phyloP scores from a whole-genome alignment of 92 coral and sea anemone species.

The Zoanthus sociatus region DNA sequence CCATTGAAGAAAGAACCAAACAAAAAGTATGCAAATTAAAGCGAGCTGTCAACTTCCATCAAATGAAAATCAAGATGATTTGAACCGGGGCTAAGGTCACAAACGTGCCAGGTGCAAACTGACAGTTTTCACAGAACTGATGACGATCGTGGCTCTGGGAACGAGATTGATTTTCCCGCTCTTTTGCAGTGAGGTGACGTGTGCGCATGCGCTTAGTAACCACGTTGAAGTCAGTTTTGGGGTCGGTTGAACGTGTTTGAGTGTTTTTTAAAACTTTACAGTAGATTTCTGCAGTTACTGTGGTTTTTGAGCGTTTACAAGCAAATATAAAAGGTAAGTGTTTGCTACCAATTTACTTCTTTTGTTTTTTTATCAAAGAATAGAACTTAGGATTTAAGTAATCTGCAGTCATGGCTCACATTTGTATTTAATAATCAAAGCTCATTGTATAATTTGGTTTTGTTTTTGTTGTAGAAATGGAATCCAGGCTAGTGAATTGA shows the following conservation, averaged over 20 bases:
- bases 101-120: too few relatives aligned
- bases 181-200: constrained; percentile 15
- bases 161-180: constrained; percentile 1
- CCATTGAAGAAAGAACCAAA: too few relatives aligned
- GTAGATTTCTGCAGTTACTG: constrained; percentile 9
- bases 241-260: constrained; percentile 6
- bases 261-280: constrained; percentile 9
- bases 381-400: constrained; percentile 4
- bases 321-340: constrained; percentile 10
- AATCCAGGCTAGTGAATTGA: constrained; percentile 3
- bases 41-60: too few relatives aligned
- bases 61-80: too few relatives aligned
- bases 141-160: constrained; percentile 14
- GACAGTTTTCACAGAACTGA: too few relatives aligned
- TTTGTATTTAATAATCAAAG: constrained; percentile 8
- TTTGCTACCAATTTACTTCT: constrained; percentile 4
- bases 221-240: constrained; percentile 5
- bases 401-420: constrained; percentile 17
- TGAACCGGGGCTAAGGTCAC: too few relatives aligned
- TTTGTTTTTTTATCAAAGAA: not conserved
- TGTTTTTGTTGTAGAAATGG: constrained; percentile 8
- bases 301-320: constrained; percentile 14
- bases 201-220: constrained; percentile 15
- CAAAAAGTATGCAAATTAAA: too few relatives aligned
- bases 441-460: not conserved